Evolutionary conservation across 92 coral and sea anemone species (phyloP).

Genomic region (Desmophyllum pertusum): DNA sequence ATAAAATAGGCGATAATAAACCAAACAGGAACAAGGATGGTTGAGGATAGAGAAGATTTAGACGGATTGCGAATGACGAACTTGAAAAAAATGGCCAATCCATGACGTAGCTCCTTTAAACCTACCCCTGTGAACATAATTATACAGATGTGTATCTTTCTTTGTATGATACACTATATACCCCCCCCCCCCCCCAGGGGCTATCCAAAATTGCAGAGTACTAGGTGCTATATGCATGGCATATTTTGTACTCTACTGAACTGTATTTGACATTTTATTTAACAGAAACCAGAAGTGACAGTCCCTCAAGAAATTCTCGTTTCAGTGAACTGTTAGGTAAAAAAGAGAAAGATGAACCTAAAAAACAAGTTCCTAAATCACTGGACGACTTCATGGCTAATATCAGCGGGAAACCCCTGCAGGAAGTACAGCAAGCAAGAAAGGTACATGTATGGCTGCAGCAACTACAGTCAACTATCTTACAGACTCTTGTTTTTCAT

Average conservation of each 20-base stretch:
- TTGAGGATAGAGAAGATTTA: too few relatives aligned
- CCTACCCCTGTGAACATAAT: too few relatives aligned
- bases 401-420: conserved; percentile 68
- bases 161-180: too few relatives aligned
- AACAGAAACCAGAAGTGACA: conserved; percentile 47
- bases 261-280: too few relatives aligned
- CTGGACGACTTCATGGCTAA: conserved; percentile 96
- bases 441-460: too few relatives aligned
- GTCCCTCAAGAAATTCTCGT: conserved; percentile 53
- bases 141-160: too few relatives aligned
- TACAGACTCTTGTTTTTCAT: not conserved
- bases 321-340: conserved; percentile 85
- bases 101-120: too few relatives aligned
- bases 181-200: not conserved
- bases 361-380: conserved; percentile 78
- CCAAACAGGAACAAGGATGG: too few relatives aligned
- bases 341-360: conserved; percentile 70
- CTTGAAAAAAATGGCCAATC: too few relatives aligned
- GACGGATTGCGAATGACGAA: too few relatives aligned
- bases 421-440: conserved; percentile 49
- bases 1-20: too few relatives aligned
- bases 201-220: not conserved
- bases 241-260: not conserved
- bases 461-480: too few relatives aligned
- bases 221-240: not conserved